Evolutionary conservation across 2,113 vertebrate genomes (phyloP).

Genomic region (Ranitomeya imitator): DNA sequence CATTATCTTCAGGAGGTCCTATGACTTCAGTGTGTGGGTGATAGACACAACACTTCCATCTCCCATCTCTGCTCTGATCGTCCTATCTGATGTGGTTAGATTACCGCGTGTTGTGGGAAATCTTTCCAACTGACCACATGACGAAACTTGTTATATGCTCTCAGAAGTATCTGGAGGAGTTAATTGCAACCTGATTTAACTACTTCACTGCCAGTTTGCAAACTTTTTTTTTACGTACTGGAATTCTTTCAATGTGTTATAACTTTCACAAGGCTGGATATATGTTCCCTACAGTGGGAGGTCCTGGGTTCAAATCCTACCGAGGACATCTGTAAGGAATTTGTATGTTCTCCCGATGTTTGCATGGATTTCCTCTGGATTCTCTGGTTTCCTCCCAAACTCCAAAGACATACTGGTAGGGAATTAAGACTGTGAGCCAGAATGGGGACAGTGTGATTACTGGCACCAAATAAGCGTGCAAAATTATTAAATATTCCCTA

Average conservation of each 20-base stretch:
- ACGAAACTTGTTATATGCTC: background rate
- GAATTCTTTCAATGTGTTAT: background rate
- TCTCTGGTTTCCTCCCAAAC: too few relatives aligned
- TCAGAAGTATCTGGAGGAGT: background rate
- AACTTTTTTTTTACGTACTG: background rate
- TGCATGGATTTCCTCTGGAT: too few relatives aligned
- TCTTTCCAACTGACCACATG: slow-evolving; percentile 1
- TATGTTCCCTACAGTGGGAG: too few relatives aligned
- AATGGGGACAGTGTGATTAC: too few relatives aligned
- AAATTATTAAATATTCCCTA: too few relatives aligned
- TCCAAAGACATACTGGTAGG: too few relatives aligned
- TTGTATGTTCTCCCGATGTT: too few relatives aligned
- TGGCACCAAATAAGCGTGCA: too few relatives aligned
- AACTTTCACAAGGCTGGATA: background rate
- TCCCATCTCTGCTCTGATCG: slow-evolving; percentile 14
- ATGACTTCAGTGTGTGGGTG: slow-evolving; percentile 12
- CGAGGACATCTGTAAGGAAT: too few relatives aligned
- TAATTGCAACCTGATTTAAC: background rate
- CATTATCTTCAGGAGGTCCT: background rate
- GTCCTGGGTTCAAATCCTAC: too few relatives aligned
- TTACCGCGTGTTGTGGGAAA: background rate
- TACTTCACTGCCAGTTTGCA: background rate
- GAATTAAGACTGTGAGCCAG: too few relatives aligned
- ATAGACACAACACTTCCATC: slow-evolving; percentile 23
- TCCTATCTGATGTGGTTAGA: slow-evolving; percentile 22